Conservation (phyloP, 1,140 invertebrate species). For the Dreissena rostriformis region DNA sequence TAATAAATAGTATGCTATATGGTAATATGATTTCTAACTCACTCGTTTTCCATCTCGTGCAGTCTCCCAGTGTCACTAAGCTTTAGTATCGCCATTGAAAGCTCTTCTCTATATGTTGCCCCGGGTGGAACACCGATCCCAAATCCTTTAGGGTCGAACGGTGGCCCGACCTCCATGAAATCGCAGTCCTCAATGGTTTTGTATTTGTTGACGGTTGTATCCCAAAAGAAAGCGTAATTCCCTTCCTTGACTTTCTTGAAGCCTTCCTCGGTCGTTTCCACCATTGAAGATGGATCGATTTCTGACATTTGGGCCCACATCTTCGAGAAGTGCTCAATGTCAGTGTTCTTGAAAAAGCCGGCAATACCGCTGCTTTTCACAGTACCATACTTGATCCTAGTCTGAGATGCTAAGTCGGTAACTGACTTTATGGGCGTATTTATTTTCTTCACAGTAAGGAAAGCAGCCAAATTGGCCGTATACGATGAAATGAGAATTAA, state of each 20-base stretch:
- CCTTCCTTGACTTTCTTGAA: slow-evolving; percentile 76
- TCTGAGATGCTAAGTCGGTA: slow-evolving; percentile 79
- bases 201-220: slow-evolving; percentile 80
- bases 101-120: slow-evolving; percentile 96
- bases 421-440: slow-evolving; percentile 80
- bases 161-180: slow-evolving; percentile 77
- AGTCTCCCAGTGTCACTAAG: slow-evolving; percentile 97
- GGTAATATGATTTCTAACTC: too few relatives aligned
- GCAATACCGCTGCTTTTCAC: slow-evolving; percentile 77
- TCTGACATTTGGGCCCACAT: slow-evolving; percentile 90
- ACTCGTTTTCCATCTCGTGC: slow-evolving; percentile 86
- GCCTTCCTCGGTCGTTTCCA: slow-evolving; percentile 70
- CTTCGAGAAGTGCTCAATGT: slow-evolving; percentile 96
- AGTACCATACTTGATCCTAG: slow-evolving; percentile 79
- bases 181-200: slow-evolving; percentile 78
- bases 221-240: slow-evolving; percentile 80
- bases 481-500: slow-evolving; percentile 81
- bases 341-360: slow-evolving; percentile 88
- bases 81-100: slow-evolving; percentile 96
- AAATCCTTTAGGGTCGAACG: slow-evolving; percentile 79
- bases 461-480: slow-evolving; percentile 81
- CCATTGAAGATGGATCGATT: slow-evolving; percentile 76
- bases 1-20: too few relatives aligned
- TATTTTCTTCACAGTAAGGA: slow-evolving; percentile 81
- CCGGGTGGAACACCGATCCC: slow-evolving; percentile 83